These are phyloP conservation scores for Picus viridis DNA, from an alignment of 2,797 vertebrate genomes.

Conservation along the genomic window DNA sequence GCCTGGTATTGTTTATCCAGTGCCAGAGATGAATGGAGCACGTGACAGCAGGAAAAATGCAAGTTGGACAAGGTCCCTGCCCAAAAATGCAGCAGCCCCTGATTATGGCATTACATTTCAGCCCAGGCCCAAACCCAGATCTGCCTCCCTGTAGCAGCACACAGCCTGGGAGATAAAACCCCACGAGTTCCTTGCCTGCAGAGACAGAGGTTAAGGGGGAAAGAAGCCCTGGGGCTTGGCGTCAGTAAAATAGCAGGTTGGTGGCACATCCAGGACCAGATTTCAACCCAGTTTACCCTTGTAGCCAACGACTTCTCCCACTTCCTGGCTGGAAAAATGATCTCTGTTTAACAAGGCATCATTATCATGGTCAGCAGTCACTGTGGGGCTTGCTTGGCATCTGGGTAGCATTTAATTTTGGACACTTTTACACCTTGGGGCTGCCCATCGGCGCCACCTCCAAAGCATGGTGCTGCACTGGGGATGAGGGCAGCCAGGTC, in stretches of 20 bases:
- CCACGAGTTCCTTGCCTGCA: background rate
- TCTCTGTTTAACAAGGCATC: background rate
- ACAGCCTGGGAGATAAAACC: background rate
- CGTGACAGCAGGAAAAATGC: slow-evolving; percentile 67
- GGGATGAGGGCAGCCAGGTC: background rate
- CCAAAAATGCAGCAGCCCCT: slow-evolving; percentile 57
- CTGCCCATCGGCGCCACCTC: background rate
- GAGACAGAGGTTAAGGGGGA: background rate
- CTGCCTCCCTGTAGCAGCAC: background rate
- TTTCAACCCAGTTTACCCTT: background rate
- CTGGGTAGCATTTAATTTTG: background rate
- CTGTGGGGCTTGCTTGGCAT: background rate
- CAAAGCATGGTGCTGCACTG: accelerated
- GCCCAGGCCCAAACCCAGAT: slow-evolving; percentile 35
- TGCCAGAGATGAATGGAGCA: slow-evolving; percentile 70
- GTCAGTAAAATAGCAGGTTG: background rate
- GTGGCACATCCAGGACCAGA: background rate
- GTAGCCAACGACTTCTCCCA: background rate
- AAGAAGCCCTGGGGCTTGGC: accelerated
- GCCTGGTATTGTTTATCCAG: slow-evolving; percentile 64
- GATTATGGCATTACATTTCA: slow-evolving; percentile 55
- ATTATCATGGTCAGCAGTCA: accelerated
- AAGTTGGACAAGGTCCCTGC: slow-evolving; percentile 63
- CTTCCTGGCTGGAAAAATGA: background rate
- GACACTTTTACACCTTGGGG: too few species aligned